Conservation (phyloP, 2,797 vertebrate genomes). For the Xerus rutilus region DNA sequence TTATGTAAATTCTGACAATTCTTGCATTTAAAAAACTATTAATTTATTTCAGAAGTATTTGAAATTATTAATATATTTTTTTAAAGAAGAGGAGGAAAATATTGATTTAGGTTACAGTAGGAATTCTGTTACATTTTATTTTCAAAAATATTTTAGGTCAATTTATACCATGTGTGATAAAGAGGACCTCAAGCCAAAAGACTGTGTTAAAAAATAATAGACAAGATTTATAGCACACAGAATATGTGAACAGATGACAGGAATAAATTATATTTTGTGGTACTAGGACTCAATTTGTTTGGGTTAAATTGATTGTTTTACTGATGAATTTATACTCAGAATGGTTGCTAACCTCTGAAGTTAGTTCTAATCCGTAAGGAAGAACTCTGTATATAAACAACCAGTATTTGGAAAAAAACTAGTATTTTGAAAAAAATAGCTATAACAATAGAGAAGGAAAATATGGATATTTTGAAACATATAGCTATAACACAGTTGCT, state of each 20-base stretch:
- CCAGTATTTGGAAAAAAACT: not conserved
- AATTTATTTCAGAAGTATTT: not conserved
- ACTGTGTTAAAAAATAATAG: not conserved
- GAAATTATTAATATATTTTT: conserved; percentile 13
- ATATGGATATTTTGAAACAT: conserved; percentile 38
- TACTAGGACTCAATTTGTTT: not conserved
- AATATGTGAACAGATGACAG: not conserved
- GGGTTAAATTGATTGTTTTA: conserved; percentile 21
- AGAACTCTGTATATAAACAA: not conserved
- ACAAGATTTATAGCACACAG: not conserved
- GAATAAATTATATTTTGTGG: not conserved
- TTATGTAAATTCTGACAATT: not conserved
- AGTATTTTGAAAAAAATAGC: not conserved
- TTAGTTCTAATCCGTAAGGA: not conserved
- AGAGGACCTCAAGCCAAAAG: not conserved
- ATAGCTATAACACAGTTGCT: not conserved
- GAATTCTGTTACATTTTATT: not conserved
- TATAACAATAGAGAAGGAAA: not conserved
- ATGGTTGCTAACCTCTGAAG: not conserved
- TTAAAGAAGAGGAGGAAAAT: not conserved
- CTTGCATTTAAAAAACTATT: not conserved
- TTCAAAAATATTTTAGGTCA: not conserved
- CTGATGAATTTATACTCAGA: not conserved
- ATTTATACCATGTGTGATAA: not conserved
- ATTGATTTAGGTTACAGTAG: not conserved